Base-by-base conservation (phyloP, 2,888 invertebrate species). In the Mythimna lalbum region DNA sequence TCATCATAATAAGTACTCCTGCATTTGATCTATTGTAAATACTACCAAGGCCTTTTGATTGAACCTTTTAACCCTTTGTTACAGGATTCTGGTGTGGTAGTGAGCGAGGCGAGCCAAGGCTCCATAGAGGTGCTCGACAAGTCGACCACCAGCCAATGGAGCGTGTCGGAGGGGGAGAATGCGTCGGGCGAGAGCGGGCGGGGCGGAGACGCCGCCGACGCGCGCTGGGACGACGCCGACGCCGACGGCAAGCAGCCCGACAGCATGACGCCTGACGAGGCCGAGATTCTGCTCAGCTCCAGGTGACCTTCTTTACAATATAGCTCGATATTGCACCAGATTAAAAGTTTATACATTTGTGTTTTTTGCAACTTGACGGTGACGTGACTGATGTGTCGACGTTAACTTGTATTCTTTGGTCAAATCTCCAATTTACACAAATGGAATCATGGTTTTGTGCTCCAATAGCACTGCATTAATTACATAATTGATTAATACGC, bases 191-290 rank as follows among this genome's bases (percentile, higher is more conserved):
- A 92, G 86, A 88, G 90, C 76, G 88, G 93, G 89, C 86, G 94
- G 88, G 88, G 95, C 86, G 89, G 88, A 74, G 82, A 86, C 77
- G 75, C 77, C 68, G 73, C 72, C 19, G 89, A 89, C 76, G 79
- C 84, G 73, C 88, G 89, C 71, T 87, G 89, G 88, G 90, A 89
- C 82, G 91, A 90, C 76, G 87, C 81, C 66, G 91, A 89, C 70
- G 88, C 81, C 69, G 92, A 90, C 87, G 85, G 85, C 87, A 95
- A 95, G 84, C 95, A 95, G 90, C 96, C 92, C 83, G 96, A 91
- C 94, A 96, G 92, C 90, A 97, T 90, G 98, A 98, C 98, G 82
- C 97, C 98, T 66, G 98, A 98, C 89, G 98, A 98, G 93, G 98
- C 98, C 19, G 98, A 98, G 92, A 97, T 98, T 94, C 96, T 98